phyloP scores from a whole-genome alignment of 2,888 invertebrate species.

The Carcina quercana region DNA sequence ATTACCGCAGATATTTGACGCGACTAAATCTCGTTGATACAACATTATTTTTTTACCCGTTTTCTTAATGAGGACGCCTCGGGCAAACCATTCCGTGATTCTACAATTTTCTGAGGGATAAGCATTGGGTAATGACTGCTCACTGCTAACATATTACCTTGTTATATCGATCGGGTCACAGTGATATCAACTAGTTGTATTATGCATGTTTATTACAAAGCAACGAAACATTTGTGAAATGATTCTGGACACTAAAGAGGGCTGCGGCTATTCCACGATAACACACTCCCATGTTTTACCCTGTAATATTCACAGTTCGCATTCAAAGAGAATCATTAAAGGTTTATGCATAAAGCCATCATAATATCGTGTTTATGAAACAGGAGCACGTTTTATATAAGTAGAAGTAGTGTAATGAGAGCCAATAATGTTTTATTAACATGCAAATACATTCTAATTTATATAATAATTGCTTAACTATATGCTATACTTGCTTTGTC shows the following conservation, averaged over 20 bases:
- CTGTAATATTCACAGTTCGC: constrained; percentile 16
- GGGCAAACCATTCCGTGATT: constrained; percentile 32
- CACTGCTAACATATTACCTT: constrained; percentile 39
- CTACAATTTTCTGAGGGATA: constrained; percentile 24
- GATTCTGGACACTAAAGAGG: neutral
- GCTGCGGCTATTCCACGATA: constrained; percentile 22
- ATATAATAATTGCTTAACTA: too few relatives aligned
- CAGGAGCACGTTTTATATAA: constrained; percentile 27
- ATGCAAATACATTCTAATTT: too few relatives aligned
- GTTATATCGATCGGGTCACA: constrained; percentile 29
- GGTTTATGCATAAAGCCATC: constrained; percentile 8
- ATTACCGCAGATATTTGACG: constrained; percentile 26
- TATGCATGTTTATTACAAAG: constrained; percentile 31
- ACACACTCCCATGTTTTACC: constrained; percentile 17
- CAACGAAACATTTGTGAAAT: constrained; percentile 8
- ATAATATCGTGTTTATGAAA: constrained; percentile 17
- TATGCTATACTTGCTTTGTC: too few relatives aligned
- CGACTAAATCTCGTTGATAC: constrained; percentile 24
- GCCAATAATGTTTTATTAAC: constrained; percentile 40
- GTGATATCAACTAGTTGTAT: constrained; percentile 19
- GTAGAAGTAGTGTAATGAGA: constrained; percentile 29
- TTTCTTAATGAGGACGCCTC: constrained; percentile 36
- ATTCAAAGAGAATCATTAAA: constrained; percentile 14
- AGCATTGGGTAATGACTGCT: constrained; percentile 29
- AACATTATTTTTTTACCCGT: constrained; percentile 31